Conservation (phyloP, 2,113 vertebrate species). For the Rhadina sibilatrix region DNA sequence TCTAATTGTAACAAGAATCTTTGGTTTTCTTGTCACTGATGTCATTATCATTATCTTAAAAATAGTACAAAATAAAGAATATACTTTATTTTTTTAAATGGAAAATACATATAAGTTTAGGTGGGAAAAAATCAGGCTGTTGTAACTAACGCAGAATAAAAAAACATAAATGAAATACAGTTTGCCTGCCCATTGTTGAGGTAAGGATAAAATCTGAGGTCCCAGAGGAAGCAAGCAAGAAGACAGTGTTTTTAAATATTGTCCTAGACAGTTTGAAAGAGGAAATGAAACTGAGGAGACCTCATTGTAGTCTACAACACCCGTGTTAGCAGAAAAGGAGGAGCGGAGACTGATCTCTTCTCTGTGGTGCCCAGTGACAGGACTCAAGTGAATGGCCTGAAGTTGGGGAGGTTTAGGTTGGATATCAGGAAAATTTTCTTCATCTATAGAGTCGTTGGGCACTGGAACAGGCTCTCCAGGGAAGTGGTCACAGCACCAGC, state of each 20-base stretch:
- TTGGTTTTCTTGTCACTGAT: constrained; percentile 18
- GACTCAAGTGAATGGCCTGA: neutral
- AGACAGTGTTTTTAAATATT: neutral
- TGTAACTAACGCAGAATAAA: neutral
- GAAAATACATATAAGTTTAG: neutral
- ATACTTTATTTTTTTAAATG: neutral
- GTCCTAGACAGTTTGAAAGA: neutral
- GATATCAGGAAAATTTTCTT: neutral
- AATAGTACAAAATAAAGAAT: neutral
- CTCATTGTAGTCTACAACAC: neutral
- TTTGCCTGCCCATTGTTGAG: neutral
- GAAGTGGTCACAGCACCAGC: neutral
- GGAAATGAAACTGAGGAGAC: neutral
- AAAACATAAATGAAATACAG: neutral
- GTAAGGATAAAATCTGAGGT: neutral
- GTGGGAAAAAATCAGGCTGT: neutral
- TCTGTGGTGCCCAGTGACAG: neutral
- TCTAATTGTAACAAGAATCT: neutral
- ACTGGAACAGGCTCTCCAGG: neutral
- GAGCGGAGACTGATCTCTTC: neutral
- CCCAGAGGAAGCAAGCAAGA: neutral
- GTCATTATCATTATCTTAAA: neutral
- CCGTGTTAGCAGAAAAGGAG: neutral
- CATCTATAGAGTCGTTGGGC: neutral
- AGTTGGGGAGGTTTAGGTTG: neutral